Base-by-base conservation (phyloP, 2,113 vertebrate genomes). In the Sinocyclocheilus anophthalmus region DNA sequence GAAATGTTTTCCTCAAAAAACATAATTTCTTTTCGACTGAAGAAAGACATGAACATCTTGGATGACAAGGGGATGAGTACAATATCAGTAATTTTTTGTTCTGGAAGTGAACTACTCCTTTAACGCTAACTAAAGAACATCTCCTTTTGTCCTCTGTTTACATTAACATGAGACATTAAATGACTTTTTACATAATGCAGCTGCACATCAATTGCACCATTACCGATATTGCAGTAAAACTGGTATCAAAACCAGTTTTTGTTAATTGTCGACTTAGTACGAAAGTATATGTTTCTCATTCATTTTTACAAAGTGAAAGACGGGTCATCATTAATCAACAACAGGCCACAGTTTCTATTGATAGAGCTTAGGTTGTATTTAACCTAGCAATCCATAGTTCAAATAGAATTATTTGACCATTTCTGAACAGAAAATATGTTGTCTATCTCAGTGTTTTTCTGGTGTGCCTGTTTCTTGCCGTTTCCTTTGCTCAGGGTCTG, bases 401-500 rank as follows among this genome's bases (percentile, higher is more conserved):
- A 63, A 63, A 42, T 14, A 76, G 13, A 57, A 20, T 33, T 18
- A 7, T 65, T 81, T 63, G 8, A 16, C 2, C 5, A 78, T 20
- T 78, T 57, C 39, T 7, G 72, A 45, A 75, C 72, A 24, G 72
- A 75, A 48, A 13, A 45, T 30, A 6, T 84, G 18, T 61, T 33
- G 16, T 5, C 42, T 26, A 26, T 59, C 5, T 50, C 22, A 79
- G 9, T 65, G 11, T 26, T 55, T 18, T 45, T 80, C 30, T 72
- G 6, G 48, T 22, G 2, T 45, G 73, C 57, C 22, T 12, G 9
- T 45, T 45, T 45, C 42, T n/a, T 85, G 37, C 83, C 50, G 10
- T 87, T 37, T 72, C 69, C 57, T 82, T 92, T 76, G 91, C 83
- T 92, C 92, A 99, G 98, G 96, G 88, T 99, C 97, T 3, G 91